A percentile compares a stretch with the other conserved stretches of the same genome.
phyloP scores from a whole-genome alignment of 1,140 invertebrate species.

The Latrodectus geometricus region DNA sequence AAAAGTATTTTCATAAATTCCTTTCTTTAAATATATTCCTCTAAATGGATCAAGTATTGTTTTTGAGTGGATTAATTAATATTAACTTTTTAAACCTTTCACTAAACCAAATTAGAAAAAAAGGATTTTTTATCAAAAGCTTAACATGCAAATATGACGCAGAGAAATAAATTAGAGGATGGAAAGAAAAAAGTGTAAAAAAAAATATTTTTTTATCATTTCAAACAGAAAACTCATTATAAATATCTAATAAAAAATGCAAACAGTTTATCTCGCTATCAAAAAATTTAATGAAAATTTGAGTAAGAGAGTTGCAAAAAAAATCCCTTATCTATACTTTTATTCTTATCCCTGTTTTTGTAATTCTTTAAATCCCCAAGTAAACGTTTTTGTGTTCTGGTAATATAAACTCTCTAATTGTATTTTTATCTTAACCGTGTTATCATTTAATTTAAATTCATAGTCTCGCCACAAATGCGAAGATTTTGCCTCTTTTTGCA shows the following conservation, averaged over 20 bases:
- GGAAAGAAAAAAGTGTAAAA: not conserved
- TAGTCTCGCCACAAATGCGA: constrained; percentile 6
- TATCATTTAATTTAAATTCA: constrained; percentile 23
- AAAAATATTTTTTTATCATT: not conserved
- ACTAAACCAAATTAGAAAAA: not conserved
- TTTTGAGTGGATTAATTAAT: not conserved
- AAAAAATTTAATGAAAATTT: constrained; percentile 31
- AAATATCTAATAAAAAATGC: not conserved
- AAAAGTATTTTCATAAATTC: too few relatives aligned
- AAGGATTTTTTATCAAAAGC: not conserved
- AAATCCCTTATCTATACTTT: not conserved
- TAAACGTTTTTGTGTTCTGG: not conserved
- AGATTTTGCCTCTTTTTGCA: not conserved
- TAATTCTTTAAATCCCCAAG: not conserved
- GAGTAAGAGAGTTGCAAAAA: not conserved
- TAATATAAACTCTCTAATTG: constrained; percentile 20
- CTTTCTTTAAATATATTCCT: not conserved
- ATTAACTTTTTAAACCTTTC: not conserved
- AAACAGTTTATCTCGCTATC: constrained; percentile 15
- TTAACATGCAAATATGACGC: not conserved
- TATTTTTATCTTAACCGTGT: not conserved
- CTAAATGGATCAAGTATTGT: not conserved
- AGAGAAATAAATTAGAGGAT: not conserved
- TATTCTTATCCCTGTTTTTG: not conserved
- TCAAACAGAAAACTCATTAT: not conserved